Evolutionary conservation across 2,888 invertebrate genomes (phyloP).

Genomic region (Bursaphelenchus okinawaensis): DNA sequence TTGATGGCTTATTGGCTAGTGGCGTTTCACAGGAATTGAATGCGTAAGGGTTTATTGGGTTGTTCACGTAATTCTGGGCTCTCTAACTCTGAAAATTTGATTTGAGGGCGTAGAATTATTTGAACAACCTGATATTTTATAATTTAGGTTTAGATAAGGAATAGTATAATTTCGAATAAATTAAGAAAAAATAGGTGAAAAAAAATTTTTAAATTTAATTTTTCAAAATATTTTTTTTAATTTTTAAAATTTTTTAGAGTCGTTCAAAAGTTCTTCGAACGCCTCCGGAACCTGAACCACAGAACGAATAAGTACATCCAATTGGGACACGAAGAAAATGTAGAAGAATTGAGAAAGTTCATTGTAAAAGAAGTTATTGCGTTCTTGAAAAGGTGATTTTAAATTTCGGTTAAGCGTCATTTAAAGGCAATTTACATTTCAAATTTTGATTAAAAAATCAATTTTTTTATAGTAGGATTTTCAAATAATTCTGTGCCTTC

Average conservation of each 20-base stretch:
- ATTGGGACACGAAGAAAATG: conserved; percentile 28
- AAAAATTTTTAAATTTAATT: too few relatives aligned
- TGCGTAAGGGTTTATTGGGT: conserved; percentile 21
- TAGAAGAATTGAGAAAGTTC: conserved; percentile 13
- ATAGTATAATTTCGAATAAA: conserved; percentile 1
- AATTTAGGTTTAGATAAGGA: background rate
- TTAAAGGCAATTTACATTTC: too few relatives aligned
- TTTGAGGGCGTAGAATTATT: too few relatives aligned
- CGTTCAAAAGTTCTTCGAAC: conserved; percentile 26
- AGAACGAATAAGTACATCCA: conserved; percentile 25
- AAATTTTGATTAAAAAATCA: too few relatives aligned
- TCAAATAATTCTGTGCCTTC: too few relatives aligned
- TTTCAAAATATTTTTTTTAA: too few relatives aligned
- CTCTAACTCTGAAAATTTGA: too few relatives aligned
- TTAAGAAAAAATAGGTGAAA: too few relatives aligned
- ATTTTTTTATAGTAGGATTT: too few relatives aligned
- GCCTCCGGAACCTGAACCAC: conserved; percentile 14
- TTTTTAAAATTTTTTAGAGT: too few relatives aligned
- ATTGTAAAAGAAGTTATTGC: conserved; percentile 30
- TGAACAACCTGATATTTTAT: too few relatives aligned
- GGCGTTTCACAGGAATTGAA: conserved; percentile 42
- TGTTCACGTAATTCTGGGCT: background rate
- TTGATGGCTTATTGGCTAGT: conserved; percentile 40
- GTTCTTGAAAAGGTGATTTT: conserved; percentile 20
- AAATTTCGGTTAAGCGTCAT: background rate